Evolutionary conservation across 2,797 vertebrate genomes (phyloP).

Genomic region (Sebastes aleutianus): DNA sequence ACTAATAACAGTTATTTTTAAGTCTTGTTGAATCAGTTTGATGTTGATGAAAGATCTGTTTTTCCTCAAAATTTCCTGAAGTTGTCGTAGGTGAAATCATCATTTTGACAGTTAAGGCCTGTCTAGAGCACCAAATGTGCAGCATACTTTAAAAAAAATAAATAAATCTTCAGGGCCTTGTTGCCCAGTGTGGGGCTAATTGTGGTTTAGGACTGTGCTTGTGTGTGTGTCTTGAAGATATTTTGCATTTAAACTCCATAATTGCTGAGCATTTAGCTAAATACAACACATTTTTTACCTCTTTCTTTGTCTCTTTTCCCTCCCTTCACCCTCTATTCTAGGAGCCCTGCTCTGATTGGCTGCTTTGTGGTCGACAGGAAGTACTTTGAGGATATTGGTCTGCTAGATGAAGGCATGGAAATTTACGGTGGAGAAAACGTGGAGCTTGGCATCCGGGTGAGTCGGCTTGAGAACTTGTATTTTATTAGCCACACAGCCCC

Average conservation of each 20-base stretch:
- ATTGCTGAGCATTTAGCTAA: not conserved
- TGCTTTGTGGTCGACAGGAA: constrained; percentile 96
- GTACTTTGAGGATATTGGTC: constrained; percentile 95
- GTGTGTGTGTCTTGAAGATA: not conserved
- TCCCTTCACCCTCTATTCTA: constrained; percentile 50
- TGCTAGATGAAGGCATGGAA: constrained; percentile 97
- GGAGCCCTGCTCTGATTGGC: constrained; percentile 95
- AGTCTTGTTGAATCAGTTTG: constrained; percentile 49
- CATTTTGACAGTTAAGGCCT: constrained; percentile 29
- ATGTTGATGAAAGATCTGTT: constrained; percentile 49
- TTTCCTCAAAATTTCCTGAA: constrained; percentile 27
- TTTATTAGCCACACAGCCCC: not conserved
- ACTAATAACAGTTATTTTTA: constrained; percentile 58
- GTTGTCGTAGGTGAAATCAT: constrained; percentile 16
- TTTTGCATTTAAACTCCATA: constrained; percentile 14
- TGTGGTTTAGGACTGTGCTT: not conserved
- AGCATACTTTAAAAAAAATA: not conserved
- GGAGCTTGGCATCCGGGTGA: constrained; percentile 95
- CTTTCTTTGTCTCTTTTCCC: not conserved
- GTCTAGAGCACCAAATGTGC: constrained; percentile 15
- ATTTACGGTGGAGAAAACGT: constrained; percentile 97
- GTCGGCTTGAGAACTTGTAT: constrained; percentile 30
- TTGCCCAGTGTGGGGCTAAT: not conserved
- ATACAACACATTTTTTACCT: not conserved
- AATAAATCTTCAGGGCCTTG: not conserved